These are phyloP conservation scores for Muntiacus reevesi DNA, from an alignment of 2,113 vertebrate species.

Conservation along the genomic window DNA sequence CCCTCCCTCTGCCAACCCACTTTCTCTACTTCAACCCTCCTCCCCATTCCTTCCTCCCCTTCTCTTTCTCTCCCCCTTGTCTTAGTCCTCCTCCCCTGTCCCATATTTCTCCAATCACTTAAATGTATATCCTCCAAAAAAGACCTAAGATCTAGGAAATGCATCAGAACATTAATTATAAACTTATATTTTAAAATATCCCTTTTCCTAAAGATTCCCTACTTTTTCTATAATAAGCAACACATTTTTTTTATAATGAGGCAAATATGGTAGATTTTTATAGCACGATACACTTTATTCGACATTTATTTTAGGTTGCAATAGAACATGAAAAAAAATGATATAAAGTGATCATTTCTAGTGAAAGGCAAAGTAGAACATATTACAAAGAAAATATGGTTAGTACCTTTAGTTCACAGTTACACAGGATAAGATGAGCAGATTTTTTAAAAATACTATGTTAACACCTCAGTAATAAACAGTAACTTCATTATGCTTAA, in stretches of 20 bases:
- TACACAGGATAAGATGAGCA: constrained; percentile 3
- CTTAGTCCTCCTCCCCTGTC: neutral
- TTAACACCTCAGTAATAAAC: constrained; percentile 32
- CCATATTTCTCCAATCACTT: neutral
- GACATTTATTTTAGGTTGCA: constrained; percentile 41
- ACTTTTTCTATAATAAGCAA: neutral
- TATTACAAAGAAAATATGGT: constrained; percentile 45
- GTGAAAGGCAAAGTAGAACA: constrained; percentile 35
- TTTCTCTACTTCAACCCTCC: neutral
- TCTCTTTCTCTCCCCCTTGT: neutral
- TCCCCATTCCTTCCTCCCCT: neutral
- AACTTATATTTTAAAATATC: neutral
- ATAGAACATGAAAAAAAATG: constrained; percentile 37
- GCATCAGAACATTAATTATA: neutral
- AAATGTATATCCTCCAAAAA: neutral
- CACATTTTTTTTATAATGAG: constrained; percentile 17
- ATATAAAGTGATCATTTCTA: constrained; percentile 42
- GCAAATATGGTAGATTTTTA: neutral
- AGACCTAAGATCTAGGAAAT: constrained; percentile 29
- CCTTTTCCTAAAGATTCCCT: neutral
- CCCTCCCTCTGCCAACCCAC: neutral
- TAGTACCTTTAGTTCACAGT: constrained; percentile 44
- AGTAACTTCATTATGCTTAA: constrained; percentile 16
- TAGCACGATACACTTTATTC: constrained; percentile 35
- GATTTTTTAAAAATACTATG: constrained; percentile 15